phyloP scores from a whole-genome alignment of 2,113 vertebrate species.

The Thalassoma bifasciatum region DNA sequence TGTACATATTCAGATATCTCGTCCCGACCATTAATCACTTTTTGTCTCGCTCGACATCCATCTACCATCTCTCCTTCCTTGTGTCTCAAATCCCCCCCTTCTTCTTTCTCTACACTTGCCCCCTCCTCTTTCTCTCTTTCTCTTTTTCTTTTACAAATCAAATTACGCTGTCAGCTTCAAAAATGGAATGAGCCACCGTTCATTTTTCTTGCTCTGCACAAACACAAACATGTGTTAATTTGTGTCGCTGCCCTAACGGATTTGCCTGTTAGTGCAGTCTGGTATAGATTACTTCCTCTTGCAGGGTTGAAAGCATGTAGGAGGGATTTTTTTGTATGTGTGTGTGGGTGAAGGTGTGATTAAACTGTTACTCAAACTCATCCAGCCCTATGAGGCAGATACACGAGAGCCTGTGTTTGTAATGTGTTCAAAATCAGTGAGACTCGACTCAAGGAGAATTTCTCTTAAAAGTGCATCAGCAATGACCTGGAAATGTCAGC shows the following conservation, averaged over 20 bases:
- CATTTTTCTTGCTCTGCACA: slow-evolving; percentile 71
- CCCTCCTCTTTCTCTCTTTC: neutral
- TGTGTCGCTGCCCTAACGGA: slow-evolving; percentile 65
- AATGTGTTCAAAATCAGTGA: slow-evolving; percentile 24
- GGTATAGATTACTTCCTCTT: slow-evolving; percentile 66
- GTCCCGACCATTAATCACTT: slow-evolving; percentile 31
- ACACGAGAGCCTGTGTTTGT: slow-evolving; percentile 41
- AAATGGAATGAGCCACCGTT: slow-evolving; percentile 62
- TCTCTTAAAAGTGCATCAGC: neutral
- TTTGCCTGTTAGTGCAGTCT: slow-evolving; percentile 62
- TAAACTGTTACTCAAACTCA: slow-evolving; percentile 59
- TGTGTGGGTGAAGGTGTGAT: slow-evolving; percentile 60
- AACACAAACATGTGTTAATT: slow-evolving; percentile 76
- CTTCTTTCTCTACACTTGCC: neutral
- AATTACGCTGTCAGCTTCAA: slow-evolving; percentile 67
- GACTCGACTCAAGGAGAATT: neutral
- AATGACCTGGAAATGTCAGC: too few species aligned
- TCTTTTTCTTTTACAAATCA: slow-evolving; percentile 47
- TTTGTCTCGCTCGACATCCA: neutral
- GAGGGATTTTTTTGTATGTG: slow-evolving; percentile 33
- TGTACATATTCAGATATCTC: slow-evolving; percentile 12
- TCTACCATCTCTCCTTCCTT: slow-evolving; percentile 5
- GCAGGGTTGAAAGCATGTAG: slow-evolving; percentile 25
- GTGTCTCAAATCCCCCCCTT: slow-evolving; percentile 20
- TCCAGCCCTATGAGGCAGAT: slow-evolving; percentile 43